Percentiles rank a stretch among this genome's conserved stretches.
Conservation (phyloP, 2,797 vertebrate genomes). For the Phoebastria nigripes region DNA sequence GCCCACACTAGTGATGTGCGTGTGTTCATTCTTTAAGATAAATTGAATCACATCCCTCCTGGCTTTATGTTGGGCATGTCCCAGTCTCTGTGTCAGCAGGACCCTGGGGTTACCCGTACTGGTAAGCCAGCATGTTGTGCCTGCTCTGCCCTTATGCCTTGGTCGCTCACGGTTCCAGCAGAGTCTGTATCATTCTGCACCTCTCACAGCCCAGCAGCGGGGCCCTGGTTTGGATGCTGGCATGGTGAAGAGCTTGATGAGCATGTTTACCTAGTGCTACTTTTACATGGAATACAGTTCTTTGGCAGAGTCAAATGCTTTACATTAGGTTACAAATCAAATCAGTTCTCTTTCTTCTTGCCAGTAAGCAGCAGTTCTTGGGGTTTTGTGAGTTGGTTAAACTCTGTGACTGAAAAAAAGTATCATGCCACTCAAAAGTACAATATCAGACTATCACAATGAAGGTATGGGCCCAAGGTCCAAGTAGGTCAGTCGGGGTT, state of each 20-base stretch:
- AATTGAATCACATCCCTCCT: neutral
- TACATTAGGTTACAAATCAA: neutral
- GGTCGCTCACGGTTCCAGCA: neutral
- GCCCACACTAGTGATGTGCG: neutral
- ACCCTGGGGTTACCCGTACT: neutral
- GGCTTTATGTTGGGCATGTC: neutral
- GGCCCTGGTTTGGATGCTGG: neutral
- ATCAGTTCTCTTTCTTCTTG: neutral
- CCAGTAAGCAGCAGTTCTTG: neutral
- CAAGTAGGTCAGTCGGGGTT: neutral
- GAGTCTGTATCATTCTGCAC: neutral
- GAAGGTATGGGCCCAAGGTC: neutral
- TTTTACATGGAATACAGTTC: neutral
- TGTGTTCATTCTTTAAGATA: neutral
- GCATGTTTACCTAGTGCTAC: neutral
- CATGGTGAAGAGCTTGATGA: neutral
- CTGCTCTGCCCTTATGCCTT: neutral
- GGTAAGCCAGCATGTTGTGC: neutral
- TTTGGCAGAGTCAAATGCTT: neutral
- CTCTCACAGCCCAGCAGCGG: fast-evolving
- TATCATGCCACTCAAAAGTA: neutral
- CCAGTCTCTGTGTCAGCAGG: neutral
- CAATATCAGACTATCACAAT: neutral
- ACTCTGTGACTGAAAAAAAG: neutral
- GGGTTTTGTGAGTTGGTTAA: neutral